Base-by-base conservation (phyloP, 2,113 vertebrate species). In the Pyrgilauda ruficollis region DNA sequence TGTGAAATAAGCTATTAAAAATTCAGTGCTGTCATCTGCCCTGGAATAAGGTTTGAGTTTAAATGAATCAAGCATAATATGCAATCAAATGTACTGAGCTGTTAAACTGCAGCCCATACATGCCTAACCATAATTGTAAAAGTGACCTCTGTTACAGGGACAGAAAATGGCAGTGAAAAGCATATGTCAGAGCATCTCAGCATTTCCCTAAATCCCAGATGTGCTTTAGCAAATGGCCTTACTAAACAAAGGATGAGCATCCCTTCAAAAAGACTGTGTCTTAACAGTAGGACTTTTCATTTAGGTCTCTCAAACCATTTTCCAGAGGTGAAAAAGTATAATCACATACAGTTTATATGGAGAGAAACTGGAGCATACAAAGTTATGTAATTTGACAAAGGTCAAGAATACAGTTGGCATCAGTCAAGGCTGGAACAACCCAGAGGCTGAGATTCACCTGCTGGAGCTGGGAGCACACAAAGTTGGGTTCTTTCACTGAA, bases 1-100 rank as follows among this genome's bases (percentile, higher is more conserved):
- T 94, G 76, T 95, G 88, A 95, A 94, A 95, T 86, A 89, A 95
- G 68, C 64, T 75, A 78, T 93, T 92, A 92, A 96, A 95, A 87
- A 93, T 47, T 89, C 76, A 74, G 44, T 78, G 58, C 62, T 89
- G 15, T 56, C 93, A n/a, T 84, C 73, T 96, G 52, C 52, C 53
- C 41, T 90, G 88, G 66, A 92, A 86, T 64, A 90, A 70, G 56
- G 62, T 92, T 82, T 84, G 64, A 56, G 79, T 90, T 96, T 68
- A 78, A 90, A 80, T 67, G 82, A 88, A 83, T 85, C 85, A 85
- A 81, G 39, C 23, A 82, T 70, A 86, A 96, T 90, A 83, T 61
- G 33, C 49, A 91, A 93, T 93, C 87, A 88, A 84, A 87, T 43
- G 61, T 81, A 88, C 68, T 68, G 74, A 95, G 56, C 76, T 93